Conservation (phyloP, 2,888 invertebrate species). For the Polylopha cassiicola region DNA sequence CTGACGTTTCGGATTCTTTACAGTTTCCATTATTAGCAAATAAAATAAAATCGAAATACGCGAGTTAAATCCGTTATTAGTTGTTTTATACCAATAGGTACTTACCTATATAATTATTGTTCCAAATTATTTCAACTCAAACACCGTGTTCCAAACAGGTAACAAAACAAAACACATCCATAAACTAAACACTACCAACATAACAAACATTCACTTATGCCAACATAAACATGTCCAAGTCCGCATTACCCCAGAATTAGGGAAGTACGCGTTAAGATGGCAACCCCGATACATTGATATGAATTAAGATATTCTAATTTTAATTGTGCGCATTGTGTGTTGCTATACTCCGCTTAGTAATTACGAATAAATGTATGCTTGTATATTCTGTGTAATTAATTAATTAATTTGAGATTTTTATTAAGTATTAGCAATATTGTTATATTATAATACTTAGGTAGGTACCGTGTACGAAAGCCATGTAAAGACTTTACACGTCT, state of each 20-base stretch:
- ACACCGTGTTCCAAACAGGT: conserved; percentile 13
- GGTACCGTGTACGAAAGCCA: too few relatives aligned
- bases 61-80: too few relatives aligned
- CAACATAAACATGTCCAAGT: conserved; percentile 69
- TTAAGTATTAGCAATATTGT: too few relatives aligned
- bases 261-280: conserved; percentile 74
- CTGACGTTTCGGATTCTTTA: too few relatives aligned
- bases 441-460: too few relatives aligned
- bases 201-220: conserved; percentile 70
- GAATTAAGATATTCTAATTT: conserved; percentile 86
- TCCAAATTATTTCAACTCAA: conserved; percentile 4
- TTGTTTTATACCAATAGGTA: too few relatives aligned
- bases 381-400: conserved; percentile 1
- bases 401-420: conserved; percentile 1
- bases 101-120: too few relatives aligned
- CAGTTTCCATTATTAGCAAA: too few relatives aligned
- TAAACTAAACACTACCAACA: conserved; percentile 32
- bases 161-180: conserved; percentile 21
- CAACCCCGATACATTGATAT: conserved; percentile 78
- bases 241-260: conserved; percentile 68
- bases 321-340: conserved; percentile 53
- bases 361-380: conserved; percentile 16
- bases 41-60: too few relatives aligned
- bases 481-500: too few relatives aligned
- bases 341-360: conserved; percentile 4